Evolutionary conservation across 2,888 invertebrate genomes (phyloP).

Genomic region (Acleris cristana): DNA sequence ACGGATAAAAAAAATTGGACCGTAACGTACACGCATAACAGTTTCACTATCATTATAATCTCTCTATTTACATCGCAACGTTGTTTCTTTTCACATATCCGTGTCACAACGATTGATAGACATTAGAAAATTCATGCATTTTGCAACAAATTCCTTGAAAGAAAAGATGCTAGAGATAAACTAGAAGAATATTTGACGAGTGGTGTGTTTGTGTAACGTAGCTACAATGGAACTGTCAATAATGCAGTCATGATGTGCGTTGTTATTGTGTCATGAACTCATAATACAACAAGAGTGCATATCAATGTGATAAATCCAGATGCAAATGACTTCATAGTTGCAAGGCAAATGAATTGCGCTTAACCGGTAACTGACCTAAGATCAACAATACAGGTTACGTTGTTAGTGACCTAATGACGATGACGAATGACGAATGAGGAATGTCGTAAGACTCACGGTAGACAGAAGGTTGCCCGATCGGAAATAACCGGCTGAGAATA

Average conservation of each 20-base stretch:
- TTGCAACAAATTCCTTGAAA: background rate
- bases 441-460: no score
- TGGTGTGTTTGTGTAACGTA: no score
- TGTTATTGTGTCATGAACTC: background rate
- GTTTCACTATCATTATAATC: constrained; percentile 19
- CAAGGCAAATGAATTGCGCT: background rate
- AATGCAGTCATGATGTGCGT: background rate
- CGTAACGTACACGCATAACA: constrained; percentile 14
- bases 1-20: constrained; percentile 13
- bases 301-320: background rate
- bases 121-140: constrained; percentile 11
- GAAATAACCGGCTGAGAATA: no score
- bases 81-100: constrained; percentile 17
- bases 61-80: constrained; percentile 10
- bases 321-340: background rate
- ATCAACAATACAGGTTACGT: background rate
- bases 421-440: no score
- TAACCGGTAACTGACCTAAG: background rate
- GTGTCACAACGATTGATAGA: constrained; percentile 17
- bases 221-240: no score
- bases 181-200: no score
- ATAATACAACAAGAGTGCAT: background rate
- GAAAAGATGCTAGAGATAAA: background rate
- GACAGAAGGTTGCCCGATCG: no score
- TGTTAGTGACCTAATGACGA: background rate